Evolutionary conservation across 2,888 invertebrate genomes (phyloP), one percentile per base, ranked within the genome.

Genomic region (Oscheius sp.): DNA sequence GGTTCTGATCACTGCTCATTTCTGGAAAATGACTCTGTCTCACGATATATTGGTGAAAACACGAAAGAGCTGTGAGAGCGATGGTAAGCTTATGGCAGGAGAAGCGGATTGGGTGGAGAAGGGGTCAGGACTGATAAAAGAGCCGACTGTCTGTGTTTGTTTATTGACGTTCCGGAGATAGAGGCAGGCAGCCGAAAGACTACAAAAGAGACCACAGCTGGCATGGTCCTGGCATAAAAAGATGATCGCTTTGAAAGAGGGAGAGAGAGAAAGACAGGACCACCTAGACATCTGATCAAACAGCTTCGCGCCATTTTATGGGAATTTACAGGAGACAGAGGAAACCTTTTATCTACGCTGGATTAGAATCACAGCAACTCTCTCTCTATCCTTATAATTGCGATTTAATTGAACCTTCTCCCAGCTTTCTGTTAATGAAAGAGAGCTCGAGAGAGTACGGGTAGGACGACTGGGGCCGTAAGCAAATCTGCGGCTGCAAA

Each of bases 1-100:
- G 55, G 53, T 65, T 65, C 51, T 65, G 48, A 50, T 53, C 68
- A 53, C 55, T 55, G 48, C 50, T 48, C 55, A 68, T 68, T 55
- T 68, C 53, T 55, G 21, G 10, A 55, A 53, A 51, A n/a, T n/a
- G 29, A 55, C 32, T 55, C 13, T 55, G 33, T n/a, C n/a, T 33
- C n/a, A 37, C 42, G n/a, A 11, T 33, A 58, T 58, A 21, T n/a
- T 3, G 4, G 58, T 58, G 10, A 53, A 53, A 42, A 7, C 42
- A 42, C 42, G 7, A 53, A 13, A 29, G 53, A 29, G 11, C 3
- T 53, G 32, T 33, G 35, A 21, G 32, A 58, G 4, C 3, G 53
- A 4, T 11, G 53, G n/a, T 10, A 29, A 53, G n/a, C 13, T 29
- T 21, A 53, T 53, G n/a, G n/a, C 29, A 21, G 29, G 29, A 53